Conservation (phyloP, 2,113 vertebrate genomes). For the Elanus axillaris region DNA sequence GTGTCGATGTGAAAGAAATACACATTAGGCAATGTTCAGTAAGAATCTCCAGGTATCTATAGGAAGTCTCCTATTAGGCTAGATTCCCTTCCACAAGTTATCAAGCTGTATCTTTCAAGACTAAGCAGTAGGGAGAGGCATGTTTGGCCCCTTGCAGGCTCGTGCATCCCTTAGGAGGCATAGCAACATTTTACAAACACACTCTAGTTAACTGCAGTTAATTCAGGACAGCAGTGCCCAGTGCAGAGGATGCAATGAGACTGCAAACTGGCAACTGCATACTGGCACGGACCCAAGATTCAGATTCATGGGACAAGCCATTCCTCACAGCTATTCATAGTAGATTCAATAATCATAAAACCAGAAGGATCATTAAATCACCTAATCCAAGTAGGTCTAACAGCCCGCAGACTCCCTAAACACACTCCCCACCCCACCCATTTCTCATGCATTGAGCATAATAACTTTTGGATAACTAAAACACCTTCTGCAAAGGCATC, state of each 20-base stretch:
- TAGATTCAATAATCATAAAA: not conserved
- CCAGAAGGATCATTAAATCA: not conserved
- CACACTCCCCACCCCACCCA: rapidly evolving
- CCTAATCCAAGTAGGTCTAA: not conserved
- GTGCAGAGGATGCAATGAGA: not conserved
- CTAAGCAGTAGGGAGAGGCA: not conserved
- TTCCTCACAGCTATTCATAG: not conserved
- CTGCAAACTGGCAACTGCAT: rapidly evolving
- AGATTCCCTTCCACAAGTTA: not conserved
- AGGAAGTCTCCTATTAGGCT: not conserved
- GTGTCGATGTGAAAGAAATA: not conserved
- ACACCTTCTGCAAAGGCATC: not conserved
- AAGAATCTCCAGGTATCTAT: not conserved
- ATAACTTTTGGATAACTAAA: not conserved
- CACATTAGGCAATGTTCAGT: not conserved
- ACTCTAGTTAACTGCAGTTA: not conserved
- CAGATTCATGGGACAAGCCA: not conserved
- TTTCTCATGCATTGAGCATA: not conserved
- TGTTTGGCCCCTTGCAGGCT: not conserved
- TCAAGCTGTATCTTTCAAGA: not conserved
- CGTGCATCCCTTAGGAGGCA: not conserved
- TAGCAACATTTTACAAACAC: not conserved
- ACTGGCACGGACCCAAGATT: not conserved
- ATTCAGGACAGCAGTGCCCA: not conserved
- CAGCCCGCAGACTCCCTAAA: not conserved